A percentile compares a stretch with the other conserved stretches of the same genome.
These are phyloP conservation scores for Zygogramma bicolorata DNA, from an alignment of 2,888 invertebrate genomes.

Conservation along the genomic window DNA sequence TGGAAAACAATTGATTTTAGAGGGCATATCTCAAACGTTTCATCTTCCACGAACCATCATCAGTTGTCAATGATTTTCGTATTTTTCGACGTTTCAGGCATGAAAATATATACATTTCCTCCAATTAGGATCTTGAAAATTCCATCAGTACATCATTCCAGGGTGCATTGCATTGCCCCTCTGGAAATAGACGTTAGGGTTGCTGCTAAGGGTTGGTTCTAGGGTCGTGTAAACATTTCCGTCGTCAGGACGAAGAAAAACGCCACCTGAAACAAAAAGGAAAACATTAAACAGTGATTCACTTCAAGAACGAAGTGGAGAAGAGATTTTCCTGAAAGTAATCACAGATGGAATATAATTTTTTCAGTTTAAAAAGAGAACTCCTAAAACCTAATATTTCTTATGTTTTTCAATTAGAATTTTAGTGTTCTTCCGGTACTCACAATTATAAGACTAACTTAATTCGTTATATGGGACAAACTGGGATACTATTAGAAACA, in stretches of 20 bases:
- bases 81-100: background rate
- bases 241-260: slow-evolving; percentile 85
- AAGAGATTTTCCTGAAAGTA: background rate
- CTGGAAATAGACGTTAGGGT: slow-evolving; percentile 93
- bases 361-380: no score
- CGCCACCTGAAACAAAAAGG: slow-evolving; percentile 71
- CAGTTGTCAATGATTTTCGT: background rate
- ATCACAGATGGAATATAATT: background rate
- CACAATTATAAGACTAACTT: no score
- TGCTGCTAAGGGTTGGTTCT: slow-evolving; percentile 88
- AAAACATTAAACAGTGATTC: background rate
- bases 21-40: no score
- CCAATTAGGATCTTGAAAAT: background rate
- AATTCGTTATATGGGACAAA: no score
- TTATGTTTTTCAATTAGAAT: no score
- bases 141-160: slow-evolving; percentile 87
- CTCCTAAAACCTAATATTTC: no score
- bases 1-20: no score
- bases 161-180: slow-evolving; percentile 85
- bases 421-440: no score
- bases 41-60: background rate
- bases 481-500: no score
- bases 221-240: slow-evolving; percentile 87
- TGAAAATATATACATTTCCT: background rate
- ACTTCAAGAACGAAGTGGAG: background rate